A percentile compares a stretch with the other conserved stretches of the same genome.
These are phyloP conservation scores for Zoanthus solanderi DNA, from an alignment of 92 coral and sea anemone genomes.

Conservation along the genomic window DNA sequence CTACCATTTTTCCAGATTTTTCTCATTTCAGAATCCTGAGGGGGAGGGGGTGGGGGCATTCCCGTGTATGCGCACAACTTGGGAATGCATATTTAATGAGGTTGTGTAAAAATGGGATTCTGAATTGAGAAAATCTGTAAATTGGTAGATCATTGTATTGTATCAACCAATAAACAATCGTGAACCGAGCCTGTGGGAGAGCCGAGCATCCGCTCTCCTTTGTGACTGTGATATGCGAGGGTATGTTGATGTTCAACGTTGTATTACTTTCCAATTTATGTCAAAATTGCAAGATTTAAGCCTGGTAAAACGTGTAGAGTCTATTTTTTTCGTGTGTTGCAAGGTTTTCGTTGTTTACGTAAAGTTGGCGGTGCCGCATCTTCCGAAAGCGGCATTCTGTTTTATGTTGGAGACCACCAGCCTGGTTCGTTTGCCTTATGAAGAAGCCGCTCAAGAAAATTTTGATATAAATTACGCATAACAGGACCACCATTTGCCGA, in stretches of 20 bases:
- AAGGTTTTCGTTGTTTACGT: conserved; percentile 26
- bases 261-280: not conserved
- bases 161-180: conserved; percentile 37
- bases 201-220: conserved; percentile 27
- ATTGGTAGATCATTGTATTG: too few species aligned
- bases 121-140: too few species aligned
- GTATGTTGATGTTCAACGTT: conserved; percentile 24
- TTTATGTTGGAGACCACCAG: conserved; percentile 22
- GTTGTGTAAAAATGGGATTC: too few species aligned
- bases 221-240: conserved; percentile 7
- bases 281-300: not conserved
- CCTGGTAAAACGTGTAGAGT: conserved; percentile 5
- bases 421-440: conserved; percentile 30
- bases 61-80: too few species aligned
- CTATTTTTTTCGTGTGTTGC: conserved; percentile 7
- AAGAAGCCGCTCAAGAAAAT: conserved; percentile 45
- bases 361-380: conserved; percentile 21
- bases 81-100: too few species aligned
- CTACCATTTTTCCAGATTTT: too few species aligned
- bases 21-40: too few species aligned
- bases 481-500: conserved; percentile 40
- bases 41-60: too few species aligned
- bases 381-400: conserved; percentile 43
- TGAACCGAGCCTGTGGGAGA: conserved; percentile 35
- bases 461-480: conserved; percentile 26